A percentile compares a stretch with the other conserved stretches of the same genome.
phyloP scores from a whole-genome alignment of 2,797 vertebrate genomes.

The Thamnophis elegans region DNA sequence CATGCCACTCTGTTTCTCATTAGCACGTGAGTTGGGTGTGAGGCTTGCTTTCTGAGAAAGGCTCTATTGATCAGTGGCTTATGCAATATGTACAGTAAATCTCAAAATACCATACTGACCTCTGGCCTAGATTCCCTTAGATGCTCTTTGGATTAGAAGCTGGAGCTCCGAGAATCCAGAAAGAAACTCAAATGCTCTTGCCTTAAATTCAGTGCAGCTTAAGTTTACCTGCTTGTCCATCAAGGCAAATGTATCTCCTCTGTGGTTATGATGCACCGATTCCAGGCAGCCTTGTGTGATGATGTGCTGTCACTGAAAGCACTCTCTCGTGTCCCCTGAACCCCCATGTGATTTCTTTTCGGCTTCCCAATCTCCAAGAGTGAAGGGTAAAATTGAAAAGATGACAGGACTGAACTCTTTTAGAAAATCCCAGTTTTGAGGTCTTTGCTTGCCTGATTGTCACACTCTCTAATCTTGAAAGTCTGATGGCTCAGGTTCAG shows the following conservation, averaged over 20 bases:
- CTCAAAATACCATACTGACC: conserved; percentile 34
- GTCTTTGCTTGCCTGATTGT: background rate
- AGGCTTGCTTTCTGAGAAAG: conserved; percentile 65
- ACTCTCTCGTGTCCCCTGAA: background rate
- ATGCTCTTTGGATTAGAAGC: conserved; percentile 1
- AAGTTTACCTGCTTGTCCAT: background rate
- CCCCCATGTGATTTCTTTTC: background rate
- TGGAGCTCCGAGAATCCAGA: background rate
- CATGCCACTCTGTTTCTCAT: conserved; percentile 11
- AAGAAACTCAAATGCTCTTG: background rate
- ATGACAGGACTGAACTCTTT: background rate
- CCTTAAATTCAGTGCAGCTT: background rate
- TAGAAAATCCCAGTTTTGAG: background rate
- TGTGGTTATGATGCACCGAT: background rate
- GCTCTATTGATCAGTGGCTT: conserved; percentile 59
- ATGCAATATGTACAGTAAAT: conserved; percentile 60
- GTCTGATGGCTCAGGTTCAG: background rate
- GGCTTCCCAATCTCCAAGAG: background rate
- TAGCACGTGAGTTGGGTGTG: conserved; percentile 45
- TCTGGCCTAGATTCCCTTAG: conserved; percentile 54
- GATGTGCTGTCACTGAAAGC: background rate
- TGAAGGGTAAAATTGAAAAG: background rate
- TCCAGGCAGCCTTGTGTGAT: background rate
- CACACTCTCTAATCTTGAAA: background rate
- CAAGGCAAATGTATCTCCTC: background rate